Conservation (phyloP, 2,888 invertebrate species). For the Pachycephus smyrnensis region DNA sequence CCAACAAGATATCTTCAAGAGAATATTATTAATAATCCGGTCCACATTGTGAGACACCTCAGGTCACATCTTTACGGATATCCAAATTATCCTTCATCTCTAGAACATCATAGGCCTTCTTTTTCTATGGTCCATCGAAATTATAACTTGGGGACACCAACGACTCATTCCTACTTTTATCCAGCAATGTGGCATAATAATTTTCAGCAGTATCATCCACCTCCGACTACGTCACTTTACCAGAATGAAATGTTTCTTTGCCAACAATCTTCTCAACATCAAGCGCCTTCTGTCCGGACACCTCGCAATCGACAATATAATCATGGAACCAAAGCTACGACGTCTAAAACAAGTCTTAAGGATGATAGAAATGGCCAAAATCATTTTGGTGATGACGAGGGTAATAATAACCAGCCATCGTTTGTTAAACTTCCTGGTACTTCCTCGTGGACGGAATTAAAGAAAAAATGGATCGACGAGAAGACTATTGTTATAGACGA, state of each 20-base stretch:
- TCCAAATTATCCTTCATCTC: not conserved
- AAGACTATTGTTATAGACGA: slow-evolving; percentile 63
- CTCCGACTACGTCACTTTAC: not conserved
- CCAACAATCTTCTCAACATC: not conserved
- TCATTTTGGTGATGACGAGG: not conserved
- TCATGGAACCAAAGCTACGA: not conserved
- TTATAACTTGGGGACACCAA: not conserved
- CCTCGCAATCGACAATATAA: not conserved
- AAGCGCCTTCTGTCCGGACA: not conserved
- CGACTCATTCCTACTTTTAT: not conserved
- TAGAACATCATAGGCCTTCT: not conserved
- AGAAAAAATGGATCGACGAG: slow-evolving; percentile 58
- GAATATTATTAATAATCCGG: not conserved
- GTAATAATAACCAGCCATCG: slow-evolving; percentile 30
- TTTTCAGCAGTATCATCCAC: not conserved
- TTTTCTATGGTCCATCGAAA: not conserved
- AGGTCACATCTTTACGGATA: not conserved
- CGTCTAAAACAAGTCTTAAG: not conserved
- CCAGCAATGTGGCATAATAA: not conserved
- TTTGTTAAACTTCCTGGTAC: slow-evolving; percentile 48
- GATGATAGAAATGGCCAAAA: not conserved
- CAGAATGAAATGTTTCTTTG: not conserved
- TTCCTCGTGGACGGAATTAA: slow-evolving; percentile 57
- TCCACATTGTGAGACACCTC: not conserved
- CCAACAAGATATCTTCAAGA: not conserved